Conservation (phyloP, 2,113 vertebrate genomes). For the Anas platyrhynchos region DNA sequence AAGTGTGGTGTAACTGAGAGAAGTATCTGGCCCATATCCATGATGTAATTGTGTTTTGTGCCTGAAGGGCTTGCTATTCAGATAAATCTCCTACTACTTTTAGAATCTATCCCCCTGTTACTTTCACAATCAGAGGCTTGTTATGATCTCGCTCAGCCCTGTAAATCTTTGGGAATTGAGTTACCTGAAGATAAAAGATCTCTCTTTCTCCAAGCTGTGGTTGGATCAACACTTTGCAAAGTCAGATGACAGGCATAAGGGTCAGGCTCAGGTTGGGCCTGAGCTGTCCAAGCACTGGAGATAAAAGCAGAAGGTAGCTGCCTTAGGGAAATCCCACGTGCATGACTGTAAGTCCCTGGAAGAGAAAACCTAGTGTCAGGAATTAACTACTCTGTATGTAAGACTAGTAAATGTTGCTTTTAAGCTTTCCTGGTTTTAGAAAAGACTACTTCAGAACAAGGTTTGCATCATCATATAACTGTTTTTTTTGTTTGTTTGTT, state of each 20-base stretch:
- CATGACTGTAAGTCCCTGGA: not conserved
- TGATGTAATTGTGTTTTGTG: not conserved
- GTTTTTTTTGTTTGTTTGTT: not conserved
- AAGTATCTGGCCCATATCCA: not conserved
- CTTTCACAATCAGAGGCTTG: conserved; percentile 45
- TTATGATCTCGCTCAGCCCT: not conserved
- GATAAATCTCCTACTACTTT: conserved; percentile 28
- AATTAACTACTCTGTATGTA: not conserved
- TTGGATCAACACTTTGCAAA: conserved; percentile 49
- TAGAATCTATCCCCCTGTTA: not conserved
- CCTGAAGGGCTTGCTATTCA: not conserved
- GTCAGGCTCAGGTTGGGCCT: conserved; percentile 31
- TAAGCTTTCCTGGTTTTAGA: not conserved
- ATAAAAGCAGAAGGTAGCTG: not conserved
- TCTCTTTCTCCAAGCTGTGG: conserved; percentile 17
- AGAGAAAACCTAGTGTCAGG: not conserved
- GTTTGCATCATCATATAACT: not conserved
- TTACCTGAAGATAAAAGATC: conserved; percentile 43
- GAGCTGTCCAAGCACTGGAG: not conserved
- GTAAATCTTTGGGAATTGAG: conserved; percentile 36
- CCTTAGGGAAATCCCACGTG: not conserved
- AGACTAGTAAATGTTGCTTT: not conserved
- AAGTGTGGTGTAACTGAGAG: not conserved
- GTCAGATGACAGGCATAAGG: conserved; percentile 13
- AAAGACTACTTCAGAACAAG: not conserved